Conservation (phyloP, 2,797 vertebrate genomes). For the Phrynocephalus vlangalii region DNA sequence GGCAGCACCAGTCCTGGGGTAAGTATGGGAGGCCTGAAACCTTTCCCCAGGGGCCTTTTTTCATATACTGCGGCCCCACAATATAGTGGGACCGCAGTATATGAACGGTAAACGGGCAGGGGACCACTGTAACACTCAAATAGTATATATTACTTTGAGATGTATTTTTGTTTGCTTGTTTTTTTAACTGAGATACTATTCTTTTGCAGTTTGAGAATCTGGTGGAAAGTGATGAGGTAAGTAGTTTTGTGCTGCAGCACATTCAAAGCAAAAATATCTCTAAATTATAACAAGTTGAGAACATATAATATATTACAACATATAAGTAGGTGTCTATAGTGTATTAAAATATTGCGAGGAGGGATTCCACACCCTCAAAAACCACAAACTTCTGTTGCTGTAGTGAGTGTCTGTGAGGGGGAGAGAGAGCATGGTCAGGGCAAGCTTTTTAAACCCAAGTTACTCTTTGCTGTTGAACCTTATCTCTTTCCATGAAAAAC, state of each 20-base stretch:
- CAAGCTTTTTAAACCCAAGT: neutral
- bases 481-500: neutral
- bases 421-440: neutral
- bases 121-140: no score
- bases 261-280: neutral
- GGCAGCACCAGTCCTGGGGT: no score
- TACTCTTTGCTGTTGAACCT: neutral
- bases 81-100: no score
- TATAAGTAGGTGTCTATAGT: neutral
- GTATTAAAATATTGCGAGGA: neutral
- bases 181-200: constrained; percentile 4
- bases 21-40: no score
- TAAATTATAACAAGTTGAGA: neutral
- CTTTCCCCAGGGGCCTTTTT: no score
- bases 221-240: constrained; percentile 97
- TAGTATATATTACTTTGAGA: neutral
- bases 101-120: no score
- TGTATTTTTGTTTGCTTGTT: neutral
- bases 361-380: neutral
- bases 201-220: constrained; percentile 95
- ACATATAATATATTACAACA: neutral
- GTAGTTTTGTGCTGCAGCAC: constrained; percentile 57
- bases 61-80: no score
- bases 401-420: neutral
- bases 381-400: neutral